A percentile compares a stretch with the other conserved stretches of the same genome.
Evolutionary conservation across 1,140 invertebrate genomes (phyloP).

Genomic region (Cyclargus thomasi): DNA sequence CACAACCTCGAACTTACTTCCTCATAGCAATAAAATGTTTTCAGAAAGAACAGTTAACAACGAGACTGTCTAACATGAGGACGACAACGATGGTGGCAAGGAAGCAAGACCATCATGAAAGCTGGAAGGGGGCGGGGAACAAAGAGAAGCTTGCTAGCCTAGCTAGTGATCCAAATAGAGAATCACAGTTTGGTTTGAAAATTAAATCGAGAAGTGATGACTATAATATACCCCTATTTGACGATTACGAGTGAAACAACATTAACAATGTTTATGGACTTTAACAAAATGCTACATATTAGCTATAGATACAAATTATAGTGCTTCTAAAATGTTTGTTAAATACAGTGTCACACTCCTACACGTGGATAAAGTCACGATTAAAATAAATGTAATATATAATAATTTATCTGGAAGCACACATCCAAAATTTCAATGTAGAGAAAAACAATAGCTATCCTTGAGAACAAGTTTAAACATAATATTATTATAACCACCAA

Average conservation of each 20-base stretch:
- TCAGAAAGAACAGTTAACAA: constrained; percentile 53
- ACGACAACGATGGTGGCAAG: constrained; percentile 22
- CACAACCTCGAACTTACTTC: neutral
- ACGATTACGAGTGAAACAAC: constrained; percentile 40
- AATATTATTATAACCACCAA: neutral
- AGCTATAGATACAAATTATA: too few species aligned
- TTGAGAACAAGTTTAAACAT: too few species aligned
- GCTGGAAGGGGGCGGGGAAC: constrained; percentile 39
- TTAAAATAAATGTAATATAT: too few species aligned
- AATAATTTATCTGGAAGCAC: too few species aligned
- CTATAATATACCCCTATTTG: constrained; percentile 47
- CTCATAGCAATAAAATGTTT: neutral
- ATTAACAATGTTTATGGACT: neutral
- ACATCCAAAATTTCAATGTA: too few species aligned
- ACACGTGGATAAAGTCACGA: too few species aligned
- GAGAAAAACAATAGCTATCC: too few species aligned
- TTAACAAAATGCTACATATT: neutral
- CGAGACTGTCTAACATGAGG: constrained; percentile 44
- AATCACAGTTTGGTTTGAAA: constrained; percentile 55
- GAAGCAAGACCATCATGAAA: constrained; percentile 36
- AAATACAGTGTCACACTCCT: too few species aligned
- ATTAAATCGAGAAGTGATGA: constrained; percentile 53
- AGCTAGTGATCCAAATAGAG: constrained; percentile 34
- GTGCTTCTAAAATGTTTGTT: too few species aligned
- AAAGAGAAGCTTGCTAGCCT: constrained; percentile 37